Evolutionary conservation across 2,113 vertebrate genomes (phyloP), one percentile per base, ranked within the genome.

Genomic region (Syngnathus floridae): DNA sequence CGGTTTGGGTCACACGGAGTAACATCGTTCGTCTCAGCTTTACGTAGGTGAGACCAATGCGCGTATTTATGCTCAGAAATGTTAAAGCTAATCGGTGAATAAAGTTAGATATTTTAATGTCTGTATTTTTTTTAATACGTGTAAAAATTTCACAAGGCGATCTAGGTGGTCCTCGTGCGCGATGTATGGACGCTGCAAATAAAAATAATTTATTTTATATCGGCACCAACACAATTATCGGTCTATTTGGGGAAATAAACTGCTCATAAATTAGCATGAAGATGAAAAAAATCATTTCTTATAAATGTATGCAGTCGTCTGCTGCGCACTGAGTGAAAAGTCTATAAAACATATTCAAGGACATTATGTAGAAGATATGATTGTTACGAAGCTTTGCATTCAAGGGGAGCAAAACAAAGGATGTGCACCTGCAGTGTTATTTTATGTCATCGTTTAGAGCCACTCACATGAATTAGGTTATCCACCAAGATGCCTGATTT

Each of bases 11-110:
- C 74, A 78, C 52, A 79, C 45, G 49, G 72, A 31, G 26, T 31
- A 48, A 56, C 67, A 66, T 72, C n/a, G 71, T 40, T 60, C 19
- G 13, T 4, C 37, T 40, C 58, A 11, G 66, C 69, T 75, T 73
- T 65, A 57, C 71, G 56, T 49, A 83, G 85, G 87, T 87, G 79
- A 86, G 85, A 80, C 40, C 35, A 26, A 19, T 56, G 59, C 66
- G 57, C 57, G 65, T 64, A 7, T 70, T 72, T 35, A 64, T 80
- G 61, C 65, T 65, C 51, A 37, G 43, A 65, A 12, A 59, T 45
- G 5, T 14, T 43, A 26, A 7, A 10, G 6, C 31, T 16, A 14
- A 26, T 17, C 6, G 13, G 16, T 56, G 10, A 31, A 56, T 10
- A 35, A 35, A 56, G 54, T 56, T 56, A 8, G 54, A 17, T 14